Percentiles rank a stretch among this genome's conserved stretches.
Evolutionary conservation across 2,113 vertebrate genomes (phyloP).

Genomic region (Origma solitaria): DNA sequence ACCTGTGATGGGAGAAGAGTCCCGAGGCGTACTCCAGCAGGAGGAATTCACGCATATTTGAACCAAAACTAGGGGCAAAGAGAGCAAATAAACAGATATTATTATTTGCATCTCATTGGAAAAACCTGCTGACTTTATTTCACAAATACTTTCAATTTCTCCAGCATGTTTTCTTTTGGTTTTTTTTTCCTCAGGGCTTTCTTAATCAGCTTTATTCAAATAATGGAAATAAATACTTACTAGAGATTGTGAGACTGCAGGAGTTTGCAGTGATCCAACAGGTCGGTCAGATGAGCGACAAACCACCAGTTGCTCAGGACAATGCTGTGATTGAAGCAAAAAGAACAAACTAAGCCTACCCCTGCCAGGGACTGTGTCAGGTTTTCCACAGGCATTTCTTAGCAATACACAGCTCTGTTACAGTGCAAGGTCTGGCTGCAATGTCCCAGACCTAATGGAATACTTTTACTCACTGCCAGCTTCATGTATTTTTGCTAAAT

Average conservation of each 20-base stretch:
- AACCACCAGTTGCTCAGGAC: conserved; percentile 99
- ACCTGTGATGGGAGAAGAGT: conserved; percentile 96
- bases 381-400: neutral
- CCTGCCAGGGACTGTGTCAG: neutral
- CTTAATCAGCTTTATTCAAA: neutral
- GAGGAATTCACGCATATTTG: conserved; percentile 95
- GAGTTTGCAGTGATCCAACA: conserved; percentile 93
- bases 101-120: neutral
- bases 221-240: conserved; percentile 69
- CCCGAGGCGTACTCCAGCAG: conserved; percentile 93
- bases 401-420: neutral
- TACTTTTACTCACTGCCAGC: neutral
- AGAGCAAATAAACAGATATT: neutral
- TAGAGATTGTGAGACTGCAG: conserved; percentile 96
- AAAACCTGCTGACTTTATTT: neutral
- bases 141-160: neutral
- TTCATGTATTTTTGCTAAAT: neutral
- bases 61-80: conserved; percentile 82
- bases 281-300: conserved; percentile 93
- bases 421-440: neutral
- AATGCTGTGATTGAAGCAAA: conserved; percentile 75
- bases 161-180: neutral
- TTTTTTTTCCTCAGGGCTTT: neutral
- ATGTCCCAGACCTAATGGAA: neutral
- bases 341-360: neutral